These are phyloP conservation scores for Frankliniella intonsa DNA, from an alignment of 2,888 invertebrate genomes.

Conservation along the genomic window DNA sequence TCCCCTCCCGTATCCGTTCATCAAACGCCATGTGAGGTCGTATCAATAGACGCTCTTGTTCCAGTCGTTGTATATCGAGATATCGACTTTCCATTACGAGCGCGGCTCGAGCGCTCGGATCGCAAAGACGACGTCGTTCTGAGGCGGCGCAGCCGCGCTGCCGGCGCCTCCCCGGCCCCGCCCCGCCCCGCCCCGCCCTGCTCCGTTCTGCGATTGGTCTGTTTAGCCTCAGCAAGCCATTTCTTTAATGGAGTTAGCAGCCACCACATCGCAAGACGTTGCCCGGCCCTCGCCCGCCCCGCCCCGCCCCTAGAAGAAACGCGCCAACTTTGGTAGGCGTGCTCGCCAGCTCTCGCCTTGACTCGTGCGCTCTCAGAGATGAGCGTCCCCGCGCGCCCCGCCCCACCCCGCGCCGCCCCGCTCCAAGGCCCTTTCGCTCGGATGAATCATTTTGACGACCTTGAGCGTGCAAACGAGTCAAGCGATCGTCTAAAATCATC, in stretches of 20 bases:
- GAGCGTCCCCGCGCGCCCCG: too few species aligned
- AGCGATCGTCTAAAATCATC: too few species aligned
- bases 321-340: neutral
- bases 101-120: neutral
- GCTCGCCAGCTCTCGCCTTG: neutral
- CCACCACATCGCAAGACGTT: neutral
- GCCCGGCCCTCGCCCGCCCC: neutral
- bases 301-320: neutral
- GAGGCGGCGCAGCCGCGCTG: too few species aligned
- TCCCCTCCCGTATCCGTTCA: too few species aligned
- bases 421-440: too few species aligned
- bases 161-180: neutral
- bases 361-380: neutral
- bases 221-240: constrained; percentile 2
- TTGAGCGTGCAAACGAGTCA: too few species aligned
- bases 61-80: neutral
- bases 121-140: too few species aligned
- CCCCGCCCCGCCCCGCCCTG: neutral
- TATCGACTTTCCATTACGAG: neutral
- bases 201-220: neutral
- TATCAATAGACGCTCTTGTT: too few species aligned
- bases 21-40: too few species aligned
- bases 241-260: constrained; percentile 11
- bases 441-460: too few species aligned
- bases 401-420: too few species aligned